These are phyloP conservation scores for Proterorhinus semilunaris DNA, from an alignment of 2,113 vertebrate genomes.

Conservation along the genomic window DNA sequence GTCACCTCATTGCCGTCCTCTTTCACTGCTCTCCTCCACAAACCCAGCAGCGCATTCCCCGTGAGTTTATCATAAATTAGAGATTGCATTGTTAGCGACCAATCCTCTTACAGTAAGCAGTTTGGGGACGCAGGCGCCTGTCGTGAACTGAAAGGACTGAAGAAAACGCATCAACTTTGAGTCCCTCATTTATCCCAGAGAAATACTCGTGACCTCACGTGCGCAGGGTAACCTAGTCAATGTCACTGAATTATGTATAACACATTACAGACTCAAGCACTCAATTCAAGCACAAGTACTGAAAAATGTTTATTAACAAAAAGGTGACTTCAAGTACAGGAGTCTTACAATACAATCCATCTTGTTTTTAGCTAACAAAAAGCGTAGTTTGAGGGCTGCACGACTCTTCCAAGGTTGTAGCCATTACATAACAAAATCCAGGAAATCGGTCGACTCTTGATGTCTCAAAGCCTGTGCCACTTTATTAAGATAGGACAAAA, in stretches of 20 bases:
- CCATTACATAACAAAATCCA: no score
- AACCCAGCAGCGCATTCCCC: constrained; percentile 56
- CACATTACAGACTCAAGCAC: no score
- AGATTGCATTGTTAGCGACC: constrained; percentile 77
- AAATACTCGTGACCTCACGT: constrained; percentile 37
- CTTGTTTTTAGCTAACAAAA: no score
- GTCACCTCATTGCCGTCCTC: constrained; percentile 61
- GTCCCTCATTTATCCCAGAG: constrained; percentile 57
- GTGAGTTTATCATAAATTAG: constrained; percentile 79
- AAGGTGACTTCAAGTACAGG: no score
- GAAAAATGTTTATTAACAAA: no score
- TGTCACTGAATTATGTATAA: neutral
- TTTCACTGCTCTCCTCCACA: constrained; percentile 56
- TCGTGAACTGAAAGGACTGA: constrained; percentile 68
- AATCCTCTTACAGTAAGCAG: constrained; percentile 80
- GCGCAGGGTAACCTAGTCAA: neutral
- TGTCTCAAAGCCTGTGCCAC: no score
- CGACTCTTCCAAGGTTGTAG: no score
- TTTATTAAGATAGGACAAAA: no score
- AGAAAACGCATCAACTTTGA: constrained; percentile 44
- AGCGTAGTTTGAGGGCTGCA: no score
- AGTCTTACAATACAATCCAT: no score
- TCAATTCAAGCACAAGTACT: no score
- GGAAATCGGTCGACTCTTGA: no score
- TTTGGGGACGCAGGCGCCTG: constrained; percentile 67